Evolutionary conservation across 2,797 vertebrate species (phyloP), one percentile per base, ranked within the genome.

Genomic region (Serranus cabrilla): DNA sequence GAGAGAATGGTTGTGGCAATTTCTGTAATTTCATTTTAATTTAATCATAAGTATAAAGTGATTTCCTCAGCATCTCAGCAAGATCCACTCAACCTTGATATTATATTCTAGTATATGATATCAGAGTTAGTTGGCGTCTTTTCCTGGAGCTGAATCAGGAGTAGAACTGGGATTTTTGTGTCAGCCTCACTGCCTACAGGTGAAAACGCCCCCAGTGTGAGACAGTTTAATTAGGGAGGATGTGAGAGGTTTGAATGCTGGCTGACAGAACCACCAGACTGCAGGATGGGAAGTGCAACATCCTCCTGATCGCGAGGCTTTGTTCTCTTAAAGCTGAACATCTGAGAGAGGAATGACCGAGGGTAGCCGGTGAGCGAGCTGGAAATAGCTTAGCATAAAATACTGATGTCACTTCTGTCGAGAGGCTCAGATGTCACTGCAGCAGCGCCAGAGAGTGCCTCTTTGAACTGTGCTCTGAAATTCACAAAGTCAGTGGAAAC

Each of bases 201-300:
- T 88, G 77, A 74, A 77, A 83, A 61, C 6, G 1, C 63, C 81
- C 74, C 52, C 55, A 83, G 74, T 71, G 60, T 82, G 85, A 87
- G 70, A 83, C 27, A 39, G 69, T 86, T 90, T 90, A 83, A 92
- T 91, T 83, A 83, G 57, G 39, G 63, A 83, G 67, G 51, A 76
- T 80, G 74, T 71, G 74, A 81, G 47, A 81, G 57, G 52, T 71
- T 54, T 66, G 57, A 39, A 57, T 58, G 62, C 57, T 55, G 52
- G 42, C 61, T 70, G 65, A 74, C 54, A 80, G 43, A 27, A 47
- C 61, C 20, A 18, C 31, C 2, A 76, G 62, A 51, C 79, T 31
- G 74, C 78, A 20, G 7, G 10, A 72, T n/a, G n/a, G 67, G 21
- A 82, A 82, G 71, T 57, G 40, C 49, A 74, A 57, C 54, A 66